A percentile compares a stretch with the other conserved stretches of the same genome.
phyloP scores from a whole-genome alignment of 53 echinoderm and acorn worm species.

The Apostichopus leukothele region DNA sequence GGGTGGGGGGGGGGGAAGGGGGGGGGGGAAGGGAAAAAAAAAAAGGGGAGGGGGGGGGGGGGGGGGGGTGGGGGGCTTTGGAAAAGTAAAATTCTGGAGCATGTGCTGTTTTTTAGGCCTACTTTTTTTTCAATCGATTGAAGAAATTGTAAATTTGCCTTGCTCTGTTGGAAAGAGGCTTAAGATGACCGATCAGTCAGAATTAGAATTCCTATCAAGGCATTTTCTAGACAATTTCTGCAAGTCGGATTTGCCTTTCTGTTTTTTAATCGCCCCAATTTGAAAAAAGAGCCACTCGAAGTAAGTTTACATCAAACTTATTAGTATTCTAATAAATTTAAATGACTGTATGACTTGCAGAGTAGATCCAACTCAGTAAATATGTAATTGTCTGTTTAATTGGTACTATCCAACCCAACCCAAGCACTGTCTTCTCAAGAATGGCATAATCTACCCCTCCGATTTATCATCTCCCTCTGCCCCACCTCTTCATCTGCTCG shows the following conservation, averaged over 20 bases:
- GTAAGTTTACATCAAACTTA: not conserved
- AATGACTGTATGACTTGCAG: not conserved
- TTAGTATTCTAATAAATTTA: not conserved
- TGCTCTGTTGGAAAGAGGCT: not conserved
- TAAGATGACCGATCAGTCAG: not conserved
- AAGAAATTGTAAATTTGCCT: not conserved
- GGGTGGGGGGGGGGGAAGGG: too few relatives aligned
- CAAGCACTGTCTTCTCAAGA: not conserved
- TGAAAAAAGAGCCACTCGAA: not conserved
- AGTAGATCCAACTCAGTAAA: not conserved
- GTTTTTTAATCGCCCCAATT: too few relatives aligned
- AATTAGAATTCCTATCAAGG: not conserved
- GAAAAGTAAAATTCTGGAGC: too few relatives aligned
- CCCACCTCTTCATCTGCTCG: slow-evolving; percentile 25
- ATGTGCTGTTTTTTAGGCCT: too few relatives aligned
- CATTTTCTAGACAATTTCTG: not conserved
- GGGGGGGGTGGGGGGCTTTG: too few relatives aligned
- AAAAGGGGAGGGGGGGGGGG: too few relatives aligned
- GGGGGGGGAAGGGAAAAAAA: too few relatives aligned
- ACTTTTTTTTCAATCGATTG: too few relatives aligned
- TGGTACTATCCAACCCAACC: not conserved
- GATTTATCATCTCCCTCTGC: not conserved
- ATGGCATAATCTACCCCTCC: not conserved
- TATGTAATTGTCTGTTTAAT: slow-evolving; percentile 36
- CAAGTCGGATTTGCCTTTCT: not conserved